These are phyloP conservation scores for Cinara cedri DNA, from an alignment of 2,888 invertebrate species.

Conservation along the genomic window DNA sequence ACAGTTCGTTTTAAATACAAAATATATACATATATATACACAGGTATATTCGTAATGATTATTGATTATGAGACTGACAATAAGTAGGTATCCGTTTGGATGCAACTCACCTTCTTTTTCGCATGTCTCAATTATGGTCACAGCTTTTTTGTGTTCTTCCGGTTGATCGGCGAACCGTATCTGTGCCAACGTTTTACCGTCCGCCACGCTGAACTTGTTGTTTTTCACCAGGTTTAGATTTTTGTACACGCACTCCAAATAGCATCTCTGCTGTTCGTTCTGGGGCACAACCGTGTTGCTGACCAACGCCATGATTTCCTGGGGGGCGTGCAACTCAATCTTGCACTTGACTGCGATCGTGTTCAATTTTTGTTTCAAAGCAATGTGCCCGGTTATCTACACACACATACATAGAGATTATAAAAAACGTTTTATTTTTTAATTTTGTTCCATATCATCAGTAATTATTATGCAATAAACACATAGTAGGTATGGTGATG, in stretches of 20 bases:
- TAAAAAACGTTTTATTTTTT: neutral
- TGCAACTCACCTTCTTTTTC: conserved; percentile 60
- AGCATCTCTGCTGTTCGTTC: conserved; percentile 59
- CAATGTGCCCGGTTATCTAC: conserved; percentile 31
- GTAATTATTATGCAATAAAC: no score
- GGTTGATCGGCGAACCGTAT: conserved; percentile 59
- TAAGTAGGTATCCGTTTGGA: neutral
- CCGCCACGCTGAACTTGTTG: conserved; percentile 59
- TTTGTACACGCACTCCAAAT: conserved; percentile 60
- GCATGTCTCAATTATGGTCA: conserved; percentile 60
- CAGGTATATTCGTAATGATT: neutral
- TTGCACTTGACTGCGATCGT: conserved; percentile 56
- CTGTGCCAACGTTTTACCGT: conserved; percentile 59
- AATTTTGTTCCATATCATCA: no score
- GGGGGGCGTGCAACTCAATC: conserved; percentile 57
- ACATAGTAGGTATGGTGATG: no score
- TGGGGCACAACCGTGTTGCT: conserved; percentile 57
- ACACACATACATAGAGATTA: neutral
- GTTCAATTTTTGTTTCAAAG: conserved; percentile 51
- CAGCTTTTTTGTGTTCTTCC: conserved; percentile 60
- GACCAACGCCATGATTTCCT: conserved; percentile 58
- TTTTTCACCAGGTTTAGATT: conserved; percentile 60
- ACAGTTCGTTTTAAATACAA: neutral
- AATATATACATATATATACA: neutral
- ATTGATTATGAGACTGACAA: neutral